A percentile compares a stretch with the other conserved stretches of the same genome.
Conservation (phyloP, 2,113 vertebrate genomes). For the Corydoras sp. region DNA sequence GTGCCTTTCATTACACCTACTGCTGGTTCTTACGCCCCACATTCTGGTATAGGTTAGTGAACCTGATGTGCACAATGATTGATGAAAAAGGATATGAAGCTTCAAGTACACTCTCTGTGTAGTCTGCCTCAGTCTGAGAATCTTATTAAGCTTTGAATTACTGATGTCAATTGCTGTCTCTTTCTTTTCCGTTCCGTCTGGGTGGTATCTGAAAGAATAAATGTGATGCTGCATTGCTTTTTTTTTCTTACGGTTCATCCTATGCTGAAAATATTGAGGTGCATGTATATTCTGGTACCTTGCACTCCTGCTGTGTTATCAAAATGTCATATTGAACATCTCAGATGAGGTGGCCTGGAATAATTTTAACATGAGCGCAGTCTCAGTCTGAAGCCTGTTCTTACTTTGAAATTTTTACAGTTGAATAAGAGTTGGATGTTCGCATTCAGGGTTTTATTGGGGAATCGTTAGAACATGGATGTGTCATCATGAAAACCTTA, state of each 20-base stretch:
- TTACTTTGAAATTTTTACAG: too few relatives aligned
- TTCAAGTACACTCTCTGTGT: constrained; percentile 12
- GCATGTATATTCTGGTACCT: too few relatives aligned
- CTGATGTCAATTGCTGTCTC: constrained; percentile 1
- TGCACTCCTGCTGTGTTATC: neutral
- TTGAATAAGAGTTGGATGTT: too few relatives aligned
- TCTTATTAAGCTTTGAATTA: constrained; percentile 19
- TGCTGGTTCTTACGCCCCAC: constrained; percentile 17
- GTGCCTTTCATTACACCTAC: constrained; percentile 21
- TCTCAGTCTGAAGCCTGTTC: too few relatives aligned
- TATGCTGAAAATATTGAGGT: too few relatives aligned
- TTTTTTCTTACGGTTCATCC: neutral
- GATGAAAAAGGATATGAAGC: constrained; percentile 21
- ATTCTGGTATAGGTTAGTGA: constrained; percentile 16
- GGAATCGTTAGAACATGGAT: too few relatives aligned
- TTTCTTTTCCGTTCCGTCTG: neutral
- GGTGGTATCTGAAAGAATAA: constrained; percentile 6
- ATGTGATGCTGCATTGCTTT: neutral
- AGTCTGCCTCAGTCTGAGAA: constrained; percentile 13
- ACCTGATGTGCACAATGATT: constrained; percentile 18
- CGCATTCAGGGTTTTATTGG: too few relatives aligned
- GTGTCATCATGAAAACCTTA: too few relatives aligned
- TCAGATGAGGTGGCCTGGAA: too few relatives aligned
- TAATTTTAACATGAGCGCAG: too few relatives aligned
- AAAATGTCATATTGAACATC: too few relatives aligned